Evolutionary conservation across 1,140 invertebrate genomes (phyloP).

Genomic region (Drosophila murphyi): DNA sequence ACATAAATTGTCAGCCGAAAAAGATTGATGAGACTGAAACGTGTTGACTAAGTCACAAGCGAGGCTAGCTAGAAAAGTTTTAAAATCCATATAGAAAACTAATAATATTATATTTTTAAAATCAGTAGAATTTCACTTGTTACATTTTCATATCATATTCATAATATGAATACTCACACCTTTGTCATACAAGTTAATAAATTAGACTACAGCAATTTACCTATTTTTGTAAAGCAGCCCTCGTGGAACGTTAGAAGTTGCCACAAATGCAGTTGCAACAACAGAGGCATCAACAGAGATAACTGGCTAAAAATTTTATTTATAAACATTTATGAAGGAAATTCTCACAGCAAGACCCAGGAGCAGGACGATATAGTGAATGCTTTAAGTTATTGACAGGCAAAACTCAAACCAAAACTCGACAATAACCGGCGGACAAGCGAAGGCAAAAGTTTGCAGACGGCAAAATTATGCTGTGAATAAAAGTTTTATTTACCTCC

Average conservation of each 20-base stretch:
- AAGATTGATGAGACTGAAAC: conserved; percentile 70
- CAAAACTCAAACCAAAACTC: conserved; percentile 62
- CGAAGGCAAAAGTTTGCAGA: conserved; percentile 64
- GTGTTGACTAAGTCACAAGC: conserved; percentile 43
- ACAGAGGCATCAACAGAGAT: conserved; percentile 22
- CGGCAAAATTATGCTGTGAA: conserved; percentile 61
- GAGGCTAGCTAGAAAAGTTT: conserved; percentile 5
- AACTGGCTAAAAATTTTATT: conserved; percentile 73
- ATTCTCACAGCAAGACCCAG: conserved; percentile 47
- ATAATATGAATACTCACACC: too few relatives aligned
- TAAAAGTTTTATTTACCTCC: conserved; percentile 56
- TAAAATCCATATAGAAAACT: too few relatives aligned
- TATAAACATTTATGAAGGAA: conserved; percentile 78
- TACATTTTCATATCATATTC: too few relatives aligned
- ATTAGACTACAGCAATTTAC: background rate
- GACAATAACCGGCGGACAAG: conserved; percentile 30
- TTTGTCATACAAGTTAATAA: too few relatives aligned
- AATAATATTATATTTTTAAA: too few relatives aligned
- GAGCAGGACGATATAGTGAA: conserved; percentile 40
- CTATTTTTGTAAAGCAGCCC: background rate
- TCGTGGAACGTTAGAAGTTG: conserved; percentile 28
- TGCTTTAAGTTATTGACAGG: conserved; percentile 76
- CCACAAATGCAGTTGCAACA: conserved; percentile 41
- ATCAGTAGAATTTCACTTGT: too few relatives aligned
- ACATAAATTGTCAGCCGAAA: conserved; percentile 54